Base-by-base conservation (phyloP, 2,113 vertebrate species). In the Microtus pennsylvanicus region DNA sequence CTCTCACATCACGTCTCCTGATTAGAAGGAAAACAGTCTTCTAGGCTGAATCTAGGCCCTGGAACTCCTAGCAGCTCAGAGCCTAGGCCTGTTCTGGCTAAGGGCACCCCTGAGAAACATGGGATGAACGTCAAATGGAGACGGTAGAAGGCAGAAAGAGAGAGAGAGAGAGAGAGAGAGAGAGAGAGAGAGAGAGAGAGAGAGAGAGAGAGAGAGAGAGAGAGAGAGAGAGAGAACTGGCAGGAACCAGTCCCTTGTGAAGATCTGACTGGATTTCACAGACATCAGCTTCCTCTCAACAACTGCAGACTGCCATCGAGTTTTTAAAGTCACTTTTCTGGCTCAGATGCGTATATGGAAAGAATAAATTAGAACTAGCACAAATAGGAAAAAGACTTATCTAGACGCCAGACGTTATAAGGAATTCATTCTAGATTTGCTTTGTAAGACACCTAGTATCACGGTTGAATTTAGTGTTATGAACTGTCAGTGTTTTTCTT, bases 121-220 rank as follows among this genome's bases (percentile, higher is more conserved):
- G 99, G 99, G 1, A 0, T 99, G 5, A 99, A 98, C 87, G 99
- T 99, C 80, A 99, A 99, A 0, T 99, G 99, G 99, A 99, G 99
- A 61, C 98, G 95, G 55, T 70, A 98, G 99, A 76, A 98, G 93
- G 89, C 94, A 93, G 0, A 98, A 81, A 92, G 97, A 99, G 50
- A 97, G 17, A 55, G 87, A 12, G 99, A 99, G 7, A 97, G 47
- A 47, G 7, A 47, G 47, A 47, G 47, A 47, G 47, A 47, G 47
- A 47, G 7, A 47, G 47, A 47, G 47, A 47, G 47, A 47, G 47
- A 47, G 1, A 47, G 47, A 47, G 1, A 47, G 47, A 47, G 7
- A 47, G 47, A 47, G 7, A 47, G 47, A 47, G 47, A 47, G 7
- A 47, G 47, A 47, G 47, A 47, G 7, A 47, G 45, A 7, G 45